phyloP scores from a whole-genome alignment of 1,140 invertebrate genomes.

The Argopecten irradians region DNA sequence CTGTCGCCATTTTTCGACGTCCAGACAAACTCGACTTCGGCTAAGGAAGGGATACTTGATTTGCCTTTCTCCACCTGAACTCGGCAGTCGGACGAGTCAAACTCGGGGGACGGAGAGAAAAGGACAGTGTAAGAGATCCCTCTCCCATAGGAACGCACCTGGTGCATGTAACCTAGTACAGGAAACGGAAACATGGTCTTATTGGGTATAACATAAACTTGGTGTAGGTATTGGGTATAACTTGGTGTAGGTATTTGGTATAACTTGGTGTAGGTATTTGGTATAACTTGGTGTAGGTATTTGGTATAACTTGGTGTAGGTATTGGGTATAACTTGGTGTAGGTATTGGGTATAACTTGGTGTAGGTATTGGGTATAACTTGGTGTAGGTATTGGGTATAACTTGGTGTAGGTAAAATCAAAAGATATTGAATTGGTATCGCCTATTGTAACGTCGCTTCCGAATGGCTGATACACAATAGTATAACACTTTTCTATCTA shows the following conservation, averaged over 20 bases:
- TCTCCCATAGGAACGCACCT: slow-evolving; percentile 75
- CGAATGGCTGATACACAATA: neutral
- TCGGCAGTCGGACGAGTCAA: slow-evolving; percentile 66
- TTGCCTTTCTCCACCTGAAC: slow-evolving; percentile 47
- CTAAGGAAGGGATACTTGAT: slow-evolving; percentile 47
- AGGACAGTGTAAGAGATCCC: slow-evolving; percentile 71
- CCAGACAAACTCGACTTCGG: slow-evolving; percentile 63
- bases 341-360: no score
- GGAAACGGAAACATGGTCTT: slow-evolving; percentile 14
- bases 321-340: no score
- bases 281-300: no score
- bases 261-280: no score
- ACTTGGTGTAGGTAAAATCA: neutral
- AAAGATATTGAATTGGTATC: neutral
- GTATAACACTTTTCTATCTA: neutral
- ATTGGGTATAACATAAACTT: neutral
- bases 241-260: no score
- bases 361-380: no score
- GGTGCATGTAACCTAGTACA: slow-evolving; percentile 71
- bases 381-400: no score
- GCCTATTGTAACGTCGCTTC: no score
- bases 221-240: no score
- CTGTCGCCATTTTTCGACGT: slow-evolving; percentile 56
- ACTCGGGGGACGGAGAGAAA: slow-evolving; percentile 62
- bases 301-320: no score